These are phyloP conservation scores for Drosophila gaucha DNA, from an alignment of 2,888 invertebrate species.

Conservation along the genomic window DNA sequence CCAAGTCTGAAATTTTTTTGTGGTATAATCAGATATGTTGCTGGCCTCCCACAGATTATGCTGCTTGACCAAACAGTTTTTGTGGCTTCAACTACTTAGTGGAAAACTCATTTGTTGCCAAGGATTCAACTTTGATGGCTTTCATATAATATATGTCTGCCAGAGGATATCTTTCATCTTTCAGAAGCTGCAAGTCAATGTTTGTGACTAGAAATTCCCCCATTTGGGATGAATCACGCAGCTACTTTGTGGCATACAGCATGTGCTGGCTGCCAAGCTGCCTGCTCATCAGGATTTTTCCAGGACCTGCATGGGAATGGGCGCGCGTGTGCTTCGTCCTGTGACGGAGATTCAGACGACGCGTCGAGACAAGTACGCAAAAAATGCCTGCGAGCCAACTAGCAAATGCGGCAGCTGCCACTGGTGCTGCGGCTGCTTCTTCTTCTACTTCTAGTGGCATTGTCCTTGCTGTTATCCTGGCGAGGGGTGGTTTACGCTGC, in stretches of 20 bases:
- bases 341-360: conserved; percentile 57
- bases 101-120: conserved; percentile 37
- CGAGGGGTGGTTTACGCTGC: conserved; percentile 70
- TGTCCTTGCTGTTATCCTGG: conserved; percentile 64
- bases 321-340: conserved; percentile 64
- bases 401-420: conserved; percentile 37
- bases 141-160: conserved; percentile 9
- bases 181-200: conserved; percentile 10
- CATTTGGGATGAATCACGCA: conserved; percentile 61
- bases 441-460: conserved; percentile 65
- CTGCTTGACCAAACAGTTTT: conserved; percentile 25
- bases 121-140: conserved; percentile 3
- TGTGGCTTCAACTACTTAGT: conserved; percentile 16
- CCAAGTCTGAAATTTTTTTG: conserved; percentile 13
- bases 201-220: conserved; percentile 17
- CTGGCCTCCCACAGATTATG: conserved; percentile 8
- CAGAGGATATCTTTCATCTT: conserved; percentile 12
- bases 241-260: conserved; percentile 30
- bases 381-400: conserved; percentile 76
- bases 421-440: conserved; percentile 20
- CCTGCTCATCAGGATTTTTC: conserved; percentile 6
- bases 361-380: conserved; percentile 74
- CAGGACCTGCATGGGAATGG: conserved; percentile 54
- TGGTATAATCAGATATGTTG: conserved; percentile 29
- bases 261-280: conserved; percentile 27